Evolutionary conservation across 2,797 vertebrate species (phyloP), one percentile per base, ranked within the genome.

Genomic region (Sebastes wilsoni): DNA sequence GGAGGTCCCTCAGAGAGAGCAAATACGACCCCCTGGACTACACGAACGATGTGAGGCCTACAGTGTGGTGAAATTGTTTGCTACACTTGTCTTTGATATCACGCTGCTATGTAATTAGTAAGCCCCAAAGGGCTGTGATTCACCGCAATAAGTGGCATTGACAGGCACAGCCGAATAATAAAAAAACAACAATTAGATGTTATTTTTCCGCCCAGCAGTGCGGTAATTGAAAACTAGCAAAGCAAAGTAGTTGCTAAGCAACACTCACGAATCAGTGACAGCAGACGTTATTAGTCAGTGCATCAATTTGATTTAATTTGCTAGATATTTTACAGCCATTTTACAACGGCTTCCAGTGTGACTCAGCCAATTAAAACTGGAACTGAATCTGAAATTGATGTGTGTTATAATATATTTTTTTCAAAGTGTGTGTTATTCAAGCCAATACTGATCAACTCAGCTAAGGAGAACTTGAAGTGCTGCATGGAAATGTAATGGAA

Each of bases 11-110:
- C 7, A 86, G 94, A 81, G 95, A 97, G 92, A 96, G 94, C 92
- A 96, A 97, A 95, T 92, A 95, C 7, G 92, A 93, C 80, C 94
- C 93, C 1, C 80, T 96, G 87, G 94, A 95, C 92, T 96, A 94
- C 38, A 93, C 79, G 12, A 92, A 93, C 68, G 75, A 92, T 77
- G 94, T 95, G 88, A 84, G 90, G 55, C 56, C 49, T 2, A 32
- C 64, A 11, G 23, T 46, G 22, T 46, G 23, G 5, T 75, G 58
- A 80, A 28, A 78, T 56, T 22, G 23, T 20, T 66, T 23, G 27
- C 14, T 58, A 58, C 6, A 52, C 27, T 66, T 67, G 58, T 79
- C n/a, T 75, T 67, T 86, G 71, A 86, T 79, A 69, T 86, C 70
- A 66, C 34, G 58, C 71, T 73, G 73, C 49, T 85, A 1, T 83